Evolutionary conservation across 2,797 vertebrate genomes (phyloP).

Genomic region (Dermochelys coriacea): DNA sequence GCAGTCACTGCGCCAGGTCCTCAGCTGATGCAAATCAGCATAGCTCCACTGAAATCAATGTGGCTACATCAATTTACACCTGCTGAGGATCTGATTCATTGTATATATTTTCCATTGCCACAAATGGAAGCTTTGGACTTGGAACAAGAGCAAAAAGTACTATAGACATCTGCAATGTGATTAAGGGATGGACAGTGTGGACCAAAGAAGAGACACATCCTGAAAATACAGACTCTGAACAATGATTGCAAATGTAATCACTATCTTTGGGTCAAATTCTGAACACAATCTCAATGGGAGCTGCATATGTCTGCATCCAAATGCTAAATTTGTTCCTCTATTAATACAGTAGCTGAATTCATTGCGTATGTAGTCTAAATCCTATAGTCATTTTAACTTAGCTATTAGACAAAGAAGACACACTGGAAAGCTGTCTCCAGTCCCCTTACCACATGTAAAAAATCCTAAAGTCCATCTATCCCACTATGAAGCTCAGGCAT

Average conservation of each 20-base stretch:
- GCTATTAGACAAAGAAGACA: not conserved
- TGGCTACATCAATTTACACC: not conserved
- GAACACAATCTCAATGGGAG: not conserved
- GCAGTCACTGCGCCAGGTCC: not conserved
- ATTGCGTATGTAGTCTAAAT: not conserved
- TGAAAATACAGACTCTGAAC: not conserved
- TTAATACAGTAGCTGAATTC: not conserved
- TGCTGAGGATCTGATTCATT: accelerated
- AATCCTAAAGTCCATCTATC: not conserved
- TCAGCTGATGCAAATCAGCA: not conserved
- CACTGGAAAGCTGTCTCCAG: not conserved
- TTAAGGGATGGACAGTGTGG: not conserved
- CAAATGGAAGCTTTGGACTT: not conserved
- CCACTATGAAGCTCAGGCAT: not conserved
- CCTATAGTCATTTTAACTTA: not conserved
- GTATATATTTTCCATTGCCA: not conserved
- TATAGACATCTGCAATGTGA: not conserved
- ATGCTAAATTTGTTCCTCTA: not conserved
- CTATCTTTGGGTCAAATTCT: not conserved
- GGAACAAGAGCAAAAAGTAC: not conserved
- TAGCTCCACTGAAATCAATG: not conserved
- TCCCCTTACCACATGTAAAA: no score
- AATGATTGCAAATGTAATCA: not conserved
- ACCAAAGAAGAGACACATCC: not conserved
- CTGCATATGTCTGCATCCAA: accelerated